phyloP scores from a whole-genome alignment of 2,888 invertebrate species.

The Stictocephala bisonia region DNA sequence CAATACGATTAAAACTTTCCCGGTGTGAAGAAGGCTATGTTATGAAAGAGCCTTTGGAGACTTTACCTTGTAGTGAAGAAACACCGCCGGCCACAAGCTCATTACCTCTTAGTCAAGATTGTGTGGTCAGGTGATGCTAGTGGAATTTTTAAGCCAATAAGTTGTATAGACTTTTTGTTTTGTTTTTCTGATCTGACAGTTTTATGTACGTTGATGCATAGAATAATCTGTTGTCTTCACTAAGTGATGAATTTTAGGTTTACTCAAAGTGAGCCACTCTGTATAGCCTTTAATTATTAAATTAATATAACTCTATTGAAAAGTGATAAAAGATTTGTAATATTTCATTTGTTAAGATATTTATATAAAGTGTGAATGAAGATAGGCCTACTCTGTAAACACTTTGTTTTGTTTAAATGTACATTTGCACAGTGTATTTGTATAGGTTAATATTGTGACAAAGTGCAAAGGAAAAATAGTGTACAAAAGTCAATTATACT shows the following conservation, averaged over 20 bases:
- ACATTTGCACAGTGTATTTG: slow-evolving; percentile 61
- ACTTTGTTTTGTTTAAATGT: slow-evolving; percentile 49
- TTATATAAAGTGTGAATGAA: slow-evolving; percentile 46
- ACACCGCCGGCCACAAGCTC: slow-evolving; percentile 58
- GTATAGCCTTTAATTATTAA: slow-evolving; percentile 51
- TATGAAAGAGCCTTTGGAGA: slow-evolving; percentile 63
- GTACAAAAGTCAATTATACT: slow-evolving; percentile 70
- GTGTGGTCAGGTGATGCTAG: slow-evolving; percentile 88
- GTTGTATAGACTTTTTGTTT: slow-evolving; percentile 47
- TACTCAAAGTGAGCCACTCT: slow-evolving; percentile 56
- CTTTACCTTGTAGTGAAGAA: slow-evolving; percentile 7
- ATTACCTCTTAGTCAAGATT: slow-evolving; percentile 80
- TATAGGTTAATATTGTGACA: slow-evolving; percentile 48
- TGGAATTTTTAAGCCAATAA: slow-evolving; percentile 56
- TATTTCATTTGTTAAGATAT: slow-evolving; percentile 49
- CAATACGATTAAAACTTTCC: slow-evolving; percentile 86
- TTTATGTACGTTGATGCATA: slow-evolving; percentile 45
- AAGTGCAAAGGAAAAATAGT: slow-evolving; percentile 60
- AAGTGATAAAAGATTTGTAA: slow-evolving; percentile 49
- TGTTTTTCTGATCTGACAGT: slow-evolving; percentile 53
- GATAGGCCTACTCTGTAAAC: slow-evolving; percentile 38
- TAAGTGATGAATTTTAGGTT: slow-evolving; percentile 54
- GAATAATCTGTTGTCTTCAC: slow-evolving; percentile 55
- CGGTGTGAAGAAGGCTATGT: slow-evolving; percentile 81
- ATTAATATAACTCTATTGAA: slow-evolving; percentile 45